Evolutionary conservation across 2,888 invertebrate species (phyloP).

Genomic region (Drosophila robusta): DNA sequence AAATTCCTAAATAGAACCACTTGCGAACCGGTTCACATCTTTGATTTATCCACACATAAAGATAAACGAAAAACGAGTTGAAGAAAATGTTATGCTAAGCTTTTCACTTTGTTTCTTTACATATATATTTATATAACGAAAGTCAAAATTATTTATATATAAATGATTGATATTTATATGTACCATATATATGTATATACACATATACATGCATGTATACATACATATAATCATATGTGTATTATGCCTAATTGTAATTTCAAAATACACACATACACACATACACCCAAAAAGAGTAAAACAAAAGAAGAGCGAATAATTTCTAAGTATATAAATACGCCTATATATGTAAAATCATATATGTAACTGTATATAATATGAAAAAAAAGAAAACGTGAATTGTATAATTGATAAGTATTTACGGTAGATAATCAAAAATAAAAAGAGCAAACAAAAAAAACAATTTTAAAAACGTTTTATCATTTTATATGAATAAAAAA

Average conservation of each 20-base stretch:
- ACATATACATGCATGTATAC: conserved; percentile 30
- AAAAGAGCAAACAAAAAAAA: conserved; percentile 44
- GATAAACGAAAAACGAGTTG: conserved; percentile 4
- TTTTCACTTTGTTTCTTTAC: conserved; percentile 62
- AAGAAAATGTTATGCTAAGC: conserved; percentile 68
- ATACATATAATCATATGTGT: conserved; percentile 36
- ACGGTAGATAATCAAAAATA: conserved; percentile 80
- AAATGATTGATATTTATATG: conserved; percentile 66
- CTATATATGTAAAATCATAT: conserved; percentile 68
- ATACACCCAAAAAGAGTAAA: conserved; percentile 11
- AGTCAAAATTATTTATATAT: conserved; percentile 62
- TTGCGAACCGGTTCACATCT: conserved; percentile 24
- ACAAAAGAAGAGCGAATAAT: conserved; percentile 52
- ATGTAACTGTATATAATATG: conserved; percentile 71
- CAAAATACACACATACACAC: conserved; percentile 18
- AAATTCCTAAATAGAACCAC: conserved; percentile 24
- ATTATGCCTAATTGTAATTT: conserved; percentile 60
- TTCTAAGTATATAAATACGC: conserved; percentile 64
- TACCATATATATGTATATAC: conserved; percentile 45
- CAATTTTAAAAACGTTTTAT: not conserved
- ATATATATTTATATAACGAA: conserved; percentile 44
- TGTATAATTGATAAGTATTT: conserved; percentile 75
- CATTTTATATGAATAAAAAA: not conserved
- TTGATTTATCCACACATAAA: conserved; percentile 12
- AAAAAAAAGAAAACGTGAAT: conserved; percentile 26